Evolutionary conservation across 1,140 invertebrate genomes (phyloP), one percentile per base, ranked within the genome.

Genomic region (Aplysia californica): DNA sequence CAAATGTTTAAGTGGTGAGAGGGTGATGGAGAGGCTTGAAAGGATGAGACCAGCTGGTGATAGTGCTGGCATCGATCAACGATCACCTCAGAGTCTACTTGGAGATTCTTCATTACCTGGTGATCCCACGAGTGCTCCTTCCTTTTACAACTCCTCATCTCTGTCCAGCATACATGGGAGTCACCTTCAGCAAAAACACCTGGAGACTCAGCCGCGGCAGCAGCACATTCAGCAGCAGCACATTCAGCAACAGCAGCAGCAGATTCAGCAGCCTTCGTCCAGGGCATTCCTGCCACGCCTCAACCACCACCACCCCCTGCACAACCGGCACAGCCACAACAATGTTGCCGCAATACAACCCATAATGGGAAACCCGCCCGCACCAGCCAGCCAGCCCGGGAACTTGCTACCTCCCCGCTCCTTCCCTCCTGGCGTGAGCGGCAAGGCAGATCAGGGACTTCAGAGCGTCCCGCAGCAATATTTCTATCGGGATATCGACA

Each of bases 261-360:
- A 65, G 3, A 2, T n/a, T n/a, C n/a, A n/a, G 26, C n/a, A 35
- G 26, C 2, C 31, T 29, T 58, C 59, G 35, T 38, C 3, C 10
- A 26, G 70, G 55, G 35, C 36, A 38, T 58, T 39, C 26, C 56
- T 61, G 21, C 56, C 70, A 3, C 70, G 29, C 33, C 33, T 72
- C 18, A 72, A 72, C 35, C 56, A 72, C 41, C 70, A 72, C 23
- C 70, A 72, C 56, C 70, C 56, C 61, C 70, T 72, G 0, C 56
- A 72, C 56, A 72, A 33, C 44, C 39, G 70, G 3, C 56, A 55
- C 64, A 56, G 58, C 26, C 68, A 71, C 1, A 29, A 4, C 33
- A 36, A 44, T 36, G n/a, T 23, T 3, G 2, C 1, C 23, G 18
- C n/a, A 3, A 31, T 20, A 2, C 41, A 3, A 26, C 39, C n/a